A percentile compares a stretch with the other conserved stretches of the same genome.
These are phyloP conservation scores for Phortica variegata DNA, from an alignment of 1,140 invertebrate species.

Conservation along the genomic window DNA sequence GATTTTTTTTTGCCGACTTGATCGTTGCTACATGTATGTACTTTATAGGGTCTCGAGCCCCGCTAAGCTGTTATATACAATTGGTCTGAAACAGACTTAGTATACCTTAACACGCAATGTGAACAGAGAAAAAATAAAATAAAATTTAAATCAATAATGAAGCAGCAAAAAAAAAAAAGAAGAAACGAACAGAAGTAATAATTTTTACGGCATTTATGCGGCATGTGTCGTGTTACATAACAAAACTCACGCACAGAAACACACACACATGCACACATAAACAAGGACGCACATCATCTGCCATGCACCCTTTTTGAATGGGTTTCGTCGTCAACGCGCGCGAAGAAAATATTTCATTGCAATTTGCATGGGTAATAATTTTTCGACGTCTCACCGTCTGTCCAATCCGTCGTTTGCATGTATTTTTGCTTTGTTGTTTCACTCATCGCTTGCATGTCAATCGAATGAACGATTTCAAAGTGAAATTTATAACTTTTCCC, in stretches of 20 bases:
- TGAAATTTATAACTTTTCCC: slow-evolving; percentile 45
- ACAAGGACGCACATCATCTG: slow-evolving; percentile 6
- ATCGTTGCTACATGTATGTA: no score
- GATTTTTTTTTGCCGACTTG: no score
- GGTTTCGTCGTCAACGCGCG: neutral
- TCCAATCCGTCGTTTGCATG: slow-evolving; percentile 12
- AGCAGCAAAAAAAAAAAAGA: no score
- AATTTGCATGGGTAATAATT: slow-evolving; percentile 57
- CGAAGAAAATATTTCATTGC: slow-evolving; percentile 22
- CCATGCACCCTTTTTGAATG: slow-evolving; percentile 1
- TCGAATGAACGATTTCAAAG: slow-evolving; percentile 40
- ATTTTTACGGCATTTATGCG: slow-evolving; percentile 32
- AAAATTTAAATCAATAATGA: no score
- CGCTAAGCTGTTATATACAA: no score
- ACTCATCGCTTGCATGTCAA: slow-evolving; percentile 32
- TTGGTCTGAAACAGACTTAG: no score
- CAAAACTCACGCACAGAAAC: slow-evolving; percentile 8
- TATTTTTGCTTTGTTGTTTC: slow-evolving; percentile 21
- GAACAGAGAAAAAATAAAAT: no score
- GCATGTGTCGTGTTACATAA: slow-evolving; percentile 44
- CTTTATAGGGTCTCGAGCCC: no score
- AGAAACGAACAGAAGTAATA: slow-evolving; percentile 31
- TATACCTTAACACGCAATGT: no score
- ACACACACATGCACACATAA: slow-evolving; percentile 3
- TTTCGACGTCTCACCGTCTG: slow-evolving; percentile 16